Evolutionary conservation across 2,888 invertebrate genomes (phyloP), one percentile per base, ranked within the genome.

Genomic region (Limnephilus rhombicus): DNA sequence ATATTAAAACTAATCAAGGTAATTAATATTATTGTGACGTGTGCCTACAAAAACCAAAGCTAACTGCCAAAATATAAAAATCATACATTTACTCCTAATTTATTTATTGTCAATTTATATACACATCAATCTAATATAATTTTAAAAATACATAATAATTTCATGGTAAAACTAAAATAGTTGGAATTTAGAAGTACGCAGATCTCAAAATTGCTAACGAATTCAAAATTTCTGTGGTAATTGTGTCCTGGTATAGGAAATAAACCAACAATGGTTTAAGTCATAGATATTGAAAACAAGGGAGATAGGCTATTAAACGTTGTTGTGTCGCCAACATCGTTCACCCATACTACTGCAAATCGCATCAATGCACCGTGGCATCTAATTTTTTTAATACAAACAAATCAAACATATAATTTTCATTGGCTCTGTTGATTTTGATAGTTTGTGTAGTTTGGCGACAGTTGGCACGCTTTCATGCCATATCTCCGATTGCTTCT

Each of bases 71-170:
- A 68, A 68, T 68, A 68, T n/a, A 7, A 68, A 68, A 68, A 24
- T n/a, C 68, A 68, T 68, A 68, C 5, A 68, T 68, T n/a, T 68
- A 68, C n/a, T 7, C 24, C 68, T 68, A 68, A 68, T 68, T 68
- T 68, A 68, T 68, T 68, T 68, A 68, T 68, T 68, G 68, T 68
- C 68, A 68, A 68, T 68, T 68, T 68, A 68, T 68, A 68, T n/a
- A 68, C 5, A 68, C 68, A 68, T n/a, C 68, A 68, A 68, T 24
- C 24, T 68, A 68, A 68, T n/a, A 68, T 68, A 68, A 68, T 68
- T 68, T 53, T n/a, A 7, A 68, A 68, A 68, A 68, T 68, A 68
- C 7, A n/a, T 68, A 68, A 68, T 68, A 68, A 68, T 68, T 68
- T 68, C 68, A 68, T 68, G 68, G 68, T 68, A 68, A 68, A 68